Percentiles rank a stretch among this genome's conserved stretches.
Conservation (phyloP, 2,113 vertebrate genomes). For the Callospermophilus lateralis region DNA sequence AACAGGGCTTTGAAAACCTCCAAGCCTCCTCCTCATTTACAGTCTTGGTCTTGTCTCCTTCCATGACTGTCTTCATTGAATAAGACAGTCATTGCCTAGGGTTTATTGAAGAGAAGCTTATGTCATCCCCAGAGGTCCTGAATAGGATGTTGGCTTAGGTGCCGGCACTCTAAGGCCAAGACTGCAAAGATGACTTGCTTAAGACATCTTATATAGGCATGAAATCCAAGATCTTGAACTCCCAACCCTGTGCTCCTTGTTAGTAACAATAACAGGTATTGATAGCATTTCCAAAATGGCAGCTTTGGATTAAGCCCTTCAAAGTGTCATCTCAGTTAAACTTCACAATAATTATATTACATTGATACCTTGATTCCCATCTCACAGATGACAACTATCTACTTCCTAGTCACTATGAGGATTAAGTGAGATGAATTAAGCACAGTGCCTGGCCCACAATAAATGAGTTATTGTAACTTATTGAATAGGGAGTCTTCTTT, state of each 20-base stretch:
- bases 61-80: neutral
- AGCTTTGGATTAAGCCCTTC: slow-evolving; percentile 15
- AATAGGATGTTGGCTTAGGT: neutral
- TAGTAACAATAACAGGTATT: neutral
- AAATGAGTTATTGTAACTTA: neutral
- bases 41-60: neutral
- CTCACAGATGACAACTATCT: neutral
- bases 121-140: neutral
- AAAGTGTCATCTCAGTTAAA: neutral
- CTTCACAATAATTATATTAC: neutral
- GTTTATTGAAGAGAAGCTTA: neutral
- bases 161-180: neutral
- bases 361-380: neutral
- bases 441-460: neutral
- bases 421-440: neutral
- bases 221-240: neutral
- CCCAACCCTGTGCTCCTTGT: neutral
- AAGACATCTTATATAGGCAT: neutral
- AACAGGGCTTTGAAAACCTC: neutral
- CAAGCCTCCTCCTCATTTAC: neutral
- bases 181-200: neutral
- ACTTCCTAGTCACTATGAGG: neutral
- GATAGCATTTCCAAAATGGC: neutral
- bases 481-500: neutral
- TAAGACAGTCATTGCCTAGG: neutral